phyloP scores from a whole-genome alignment of 2,113 vertebrate genomes.

The Macaca fascicularis region T2T-MFA8v1.1 NC_088375.1:43034001-43034500 shows the following conservation, averaged over 20 bases:
- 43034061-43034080: background rate
- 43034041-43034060: background rate
- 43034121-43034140: background rate
- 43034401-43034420: background rate
- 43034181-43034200: background rate
- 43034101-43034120: background rate
- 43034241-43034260: background rate
- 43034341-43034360: background rate
- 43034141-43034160: background rate
- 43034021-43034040: background rate
- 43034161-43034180: background rate
- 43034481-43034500: background rate
- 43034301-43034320: background rate
- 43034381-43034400: background rate
- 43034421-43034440: background rate
- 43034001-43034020: background rate
- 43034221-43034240: background rate
- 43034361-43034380: background rate
- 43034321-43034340: background rate
- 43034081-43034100: background rate
- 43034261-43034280: background rate
- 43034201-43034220: background rate
- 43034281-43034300: background rate
- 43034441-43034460: background rate
- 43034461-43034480: background rate